Evolutionary conservation across 2,888 invertebrate genomes (phyloP).

Genomic region (Caenorhabditis wallacei): DNA sequence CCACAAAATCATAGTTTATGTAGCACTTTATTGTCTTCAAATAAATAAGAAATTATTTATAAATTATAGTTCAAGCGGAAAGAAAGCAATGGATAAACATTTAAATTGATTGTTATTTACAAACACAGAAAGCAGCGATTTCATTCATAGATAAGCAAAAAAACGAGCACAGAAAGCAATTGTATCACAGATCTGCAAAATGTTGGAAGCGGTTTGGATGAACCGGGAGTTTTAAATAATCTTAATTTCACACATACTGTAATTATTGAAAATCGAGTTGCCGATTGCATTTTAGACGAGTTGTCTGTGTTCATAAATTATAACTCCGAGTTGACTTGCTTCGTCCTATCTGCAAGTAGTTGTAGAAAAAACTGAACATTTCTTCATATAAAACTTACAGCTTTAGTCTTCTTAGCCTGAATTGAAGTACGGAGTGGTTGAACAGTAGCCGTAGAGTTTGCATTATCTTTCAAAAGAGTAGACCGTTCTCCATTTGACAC

Average conservation of each 20-base stretch:
- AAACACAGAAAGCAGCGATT: conserved; percentile 30
- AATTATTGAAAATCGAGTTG: too few relatives aligned
- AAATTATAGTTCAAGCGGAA: neutral
- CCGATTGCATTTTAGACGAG: conserved; percentile 25
- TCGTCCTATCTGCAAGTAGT: conserved; percentile 59
- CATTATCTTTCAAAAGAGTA: conserved; percentile 35
- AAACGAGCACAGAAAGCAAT: conserved; percentile 23
- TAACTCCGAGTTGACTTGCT: conserved; percentile 62
- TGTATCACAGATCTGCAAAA: conserved; percentile 49
- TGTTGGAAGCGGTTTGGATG: neutral
- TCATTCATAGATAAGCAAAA: neutral
- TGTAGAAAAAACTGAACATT: conserved; percentile 13
- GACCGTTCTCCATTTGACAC: conserved; percentile 50
- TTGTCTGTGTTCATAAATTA: conserved; percentile 59
- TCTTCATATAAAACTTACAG: conserved; percentile 14
- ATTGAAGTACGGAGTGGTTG: conserved; percentile 56
- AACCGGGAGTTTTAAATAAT: too few relatives aligned
- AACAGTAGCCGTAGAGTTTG: conserved; percentile 5
- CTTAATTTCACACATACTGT: too few relatives aligned
- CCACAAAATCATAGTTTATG: neutral
- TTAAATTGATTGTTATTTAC: neutral
- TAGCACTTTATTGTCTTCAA: neutral
- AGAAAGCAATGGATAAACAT: conserved; percentile 6
- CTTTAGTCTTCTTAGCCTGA: conserved; percentile 47
- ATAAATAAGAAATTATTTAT: neutral